Conservation (phyloP, 1,140 invertebrate species). For the Drosophila littoralis region DNA sequence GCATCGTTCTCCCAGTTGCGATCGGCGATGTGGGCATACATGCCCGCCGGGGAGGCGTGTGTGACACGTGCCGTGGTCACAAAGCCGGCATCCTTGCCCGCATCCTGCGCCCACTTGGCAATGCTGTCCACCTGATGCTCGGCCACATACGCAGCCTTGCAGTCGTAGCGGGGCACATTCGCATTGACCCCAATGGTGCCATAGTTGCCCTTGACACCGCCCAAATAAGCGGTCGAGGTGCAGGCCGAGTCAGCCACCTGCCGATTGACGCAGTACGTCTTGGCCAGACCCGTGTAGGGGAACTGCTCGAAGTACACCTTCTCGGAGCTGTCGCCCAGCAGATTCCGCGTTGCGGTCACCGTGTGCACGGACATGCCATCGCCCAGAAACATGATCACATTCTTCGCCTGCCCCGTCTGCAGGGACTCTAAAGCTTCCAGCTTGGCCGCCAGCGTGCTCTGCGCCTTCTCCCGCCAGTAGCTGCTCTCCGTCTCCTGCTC, state of each 20-base stretch:
- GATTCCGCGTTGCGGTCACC: slow-evolving; percentile 88
- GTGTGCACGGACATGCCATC: slow-evolving; percentile 93
- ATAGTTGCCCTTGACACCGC: slow-evolving; percentile 92
- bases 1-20: slow-evolving; percentile 91
- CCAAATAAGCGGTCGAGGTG: slow-evolving; percentile 91
- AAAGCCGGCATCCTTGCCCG: slow-evolving; percentile 89
- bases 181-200: slow-evolving; percentile 90
- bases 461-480: slow-evolving; percentile 77
- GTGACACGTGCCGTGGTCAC: slow-evolving; percentile 93
- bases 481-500: slow-evolving; percentile 56
- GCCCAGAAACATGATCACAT: slow-evolving; percentile 91
- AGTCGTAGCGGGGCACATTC: slow-evolving; percentile 86
- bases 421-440: slow-evolving; percentile 72
- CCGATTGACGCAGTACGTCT: slow-evolving; percentile 92
- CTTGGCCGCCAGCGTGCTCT: slow-evolving; percentile 63
- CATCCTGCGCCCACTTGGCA: slow-evolving; percentile 89
- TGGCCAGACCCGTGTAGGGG: slow-evolving; percentile 88
- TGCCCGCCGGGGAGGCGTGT: slow-evolving; percentile 91
- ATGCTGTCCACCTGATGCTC: slow-evolving; percentile 86
- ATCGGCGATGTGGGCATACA: slow-evolving; percentile 92
- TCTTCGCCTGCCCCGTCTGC: slow-evolving; percentile 86
- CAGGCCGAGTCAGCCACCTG: slow-evolving; percentile 92
- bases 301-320: slow-evolving; percentile 90
- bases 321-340: slow-evolving; percentile 88
- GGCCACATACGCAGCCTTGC: slow-evolving; percentile 62